A percentile compares a stretch with the other conserved stretches of the same genome.
These are phyloP conservation scores for Julus scanicus DNA, from an alignment of 2,888 invertebrate genomes.

Conservation along the genomic window DNA sequence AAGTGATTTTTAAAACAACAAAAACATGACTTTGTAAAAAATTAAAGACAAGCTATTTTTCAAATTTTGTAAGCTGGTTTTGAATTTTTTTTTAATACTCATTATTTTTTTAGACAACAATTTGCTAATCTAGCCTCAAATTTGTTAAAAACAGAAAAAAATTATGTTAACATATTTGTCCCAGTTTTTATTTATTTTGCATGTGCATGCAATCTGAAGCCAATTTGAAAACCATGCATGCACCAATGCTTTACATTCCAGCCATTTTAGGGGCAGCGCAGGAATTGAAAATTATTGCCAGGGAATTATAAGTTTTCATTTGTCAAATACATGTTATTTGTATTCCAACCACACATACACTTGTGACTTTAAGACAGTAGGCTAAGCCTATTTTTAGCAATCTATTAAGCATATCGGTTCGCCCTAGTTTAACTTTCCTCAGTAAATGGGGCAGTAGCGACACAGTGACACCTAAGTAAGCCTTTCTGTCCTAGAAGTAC, in stretches of 20 bases:
- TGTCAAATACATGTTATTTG: neutral
- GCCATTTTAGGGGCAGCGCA: neutral
- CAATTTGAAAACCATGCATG: constrained; percentile 27
- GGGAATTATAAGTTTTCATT: neutral
- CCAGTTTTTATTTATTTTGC: neutral
- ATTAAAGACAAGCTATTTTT: neutral
- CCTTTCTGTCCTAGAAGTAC: constrained; percentile 5
- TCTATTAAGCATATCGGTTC: neutral
- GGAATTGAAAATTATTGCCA: neutral
- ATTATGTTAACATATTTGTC: neutral
- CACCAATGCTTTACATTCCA: neutral
- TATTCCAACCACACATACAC: neutral
- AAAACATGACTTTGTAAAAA: too few species aligned
- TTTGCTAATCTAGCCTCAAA: too few species aligned
- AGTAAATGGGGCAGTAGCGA: constrained; percentile 1
- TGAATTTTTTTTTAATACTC: too few species aligned
- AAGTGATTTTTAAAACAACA: too few species aligned
- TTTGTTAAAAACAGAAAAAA: too few species aligned
- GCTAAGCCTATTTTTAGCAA: neutral
- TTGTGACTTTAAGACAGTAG: neutral
- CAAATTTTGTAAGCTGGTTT: too few species aligned
- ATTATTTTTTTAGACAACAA: too few species aligned
- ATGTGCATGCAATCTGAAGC: neutral
- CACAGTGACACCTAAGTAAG: constrained; percentile 30
- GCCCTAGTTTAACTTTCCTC: neutral